Percentiles rank a stretch among this genome's conserved stretches.
These are phyloP conservation scores for Cuculus canorus DNA, from an alignment of 2,797 vertebrate genomes.

Conservation along the genomic window DNA sequence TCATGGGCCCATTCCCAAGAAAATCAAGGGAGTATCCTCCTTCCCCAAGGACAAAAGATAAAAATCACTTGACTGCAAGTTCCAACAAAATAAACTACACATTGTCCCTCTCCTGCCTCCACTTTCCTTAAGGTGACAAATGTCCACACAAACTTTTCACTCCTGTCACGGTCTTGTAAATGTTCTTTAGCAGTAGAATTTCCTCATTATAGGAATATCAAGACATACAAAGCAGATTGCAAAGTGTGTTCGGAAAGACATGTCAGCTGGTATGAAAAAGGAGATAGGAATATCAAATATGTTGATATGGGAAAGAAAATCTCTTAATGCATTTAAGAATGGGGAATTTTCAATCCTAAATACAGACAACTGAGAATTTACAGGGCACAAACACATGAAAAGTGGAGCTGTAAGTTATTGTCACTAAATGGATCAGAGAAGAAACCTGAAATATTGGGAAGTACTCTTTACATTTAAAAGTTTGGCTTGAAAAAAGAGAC, in stretches of 20 bases:
- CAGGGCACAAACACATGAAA: background rate
- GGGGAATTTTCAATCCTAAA: background rate
- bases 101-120: background rate
- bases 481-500: background rate
- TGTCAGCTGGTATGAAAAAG: background rate
- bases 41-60: background rate
- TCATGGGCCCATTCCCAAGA: background rate
- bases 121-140: background rate
- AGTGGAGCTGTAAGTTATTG: background rate
- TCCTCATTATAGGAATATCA: background rate
- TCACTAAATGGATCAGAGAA: background rate
- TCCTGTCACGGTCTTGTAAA: background rate
- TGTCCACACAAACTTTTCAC: background rate
- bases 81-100: background rate
- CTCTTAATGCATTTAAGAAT: conserved; percentile 4
- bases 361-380: background rate
- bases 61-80: background rate
- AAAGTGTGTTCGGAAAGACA: background rate
- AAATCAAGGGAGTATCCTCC: background rate
- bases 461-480: background rate
- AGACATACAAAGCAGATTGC: background rate
- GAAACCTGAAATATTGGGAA: background rate
- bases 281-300: background rate
- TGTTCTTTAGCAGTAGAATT: background rate
- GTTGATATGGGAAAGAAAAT: background rate